Conservation (phyloP, 2,113 vertebrate species). For the Morone chrysops region DNA sequence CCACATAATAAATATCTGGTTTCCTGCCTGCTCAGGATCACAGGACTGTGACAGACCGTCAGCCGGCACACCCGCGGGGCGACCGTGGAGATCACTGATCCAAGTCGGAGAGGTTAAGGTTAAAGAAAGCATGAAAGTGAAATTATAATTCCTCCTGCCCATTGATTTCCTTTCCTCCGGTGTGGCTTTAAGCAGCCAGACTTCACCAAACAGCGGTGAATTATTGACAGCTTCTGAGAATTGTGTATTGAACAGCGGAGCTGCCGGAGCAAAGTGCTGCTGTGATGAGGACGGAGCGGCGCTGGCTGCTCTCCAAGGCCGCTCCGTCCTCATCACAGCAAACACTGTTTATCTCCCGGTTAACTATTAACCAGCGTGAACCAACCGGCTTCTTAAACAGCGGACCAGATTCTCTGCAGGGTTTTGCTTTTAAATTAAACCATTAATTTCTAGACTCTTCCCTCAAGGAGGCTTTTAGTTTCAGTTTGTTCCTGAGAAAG, state of each 20-base stretch:
- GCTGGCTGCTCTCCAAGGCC: slow-evolving; percentile 75
- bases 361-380: slow-evolving; percentile 73
- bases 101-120: slow-evolving; percentile 58
- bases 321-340: slow-evolving; percentile 49
- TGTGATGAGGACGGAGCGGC: slow-evolving; percentile 52
- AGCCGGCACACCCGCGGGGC: background rate
- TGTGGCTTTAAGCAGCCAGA: slow-evolving; percentile 63
- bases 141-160: slow-evolving; percentile 72
- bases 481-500: background rate
- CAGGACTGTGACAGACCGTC: slow-evolving; percentile 33
- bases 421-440: background rate
- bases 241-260: slow-evolving; percentile 72
- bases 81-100: slow-evolving; percentile 47
- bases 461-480: background rate
- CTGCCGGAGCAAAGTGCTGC: slow-evolving; percentile 41
- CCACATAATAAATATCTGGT: slow-evolving; percentile 55
- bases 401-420: background rate
- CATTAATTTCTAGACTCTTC: background rate
- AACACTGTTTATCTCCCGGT: slow-evolving; percentile 74
- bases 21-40: slow-evolving; percentile 36
- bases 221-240: slow-evolving; percentile 78
- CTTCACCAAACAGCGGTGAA: slow-evolving; percentile 68
- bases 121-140: slow-evolving; percentile 69
- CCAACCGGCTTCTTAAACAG: background rate
- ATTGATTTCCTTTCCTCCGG: slow-evolving; percentile 71